A percentile compares a stretch with the other conserved stretches of the same genome.
phyloP scores from a whole-genome alignment of 1,140 invertebrate genomes.

The Diorhabda elongata region DNA sequence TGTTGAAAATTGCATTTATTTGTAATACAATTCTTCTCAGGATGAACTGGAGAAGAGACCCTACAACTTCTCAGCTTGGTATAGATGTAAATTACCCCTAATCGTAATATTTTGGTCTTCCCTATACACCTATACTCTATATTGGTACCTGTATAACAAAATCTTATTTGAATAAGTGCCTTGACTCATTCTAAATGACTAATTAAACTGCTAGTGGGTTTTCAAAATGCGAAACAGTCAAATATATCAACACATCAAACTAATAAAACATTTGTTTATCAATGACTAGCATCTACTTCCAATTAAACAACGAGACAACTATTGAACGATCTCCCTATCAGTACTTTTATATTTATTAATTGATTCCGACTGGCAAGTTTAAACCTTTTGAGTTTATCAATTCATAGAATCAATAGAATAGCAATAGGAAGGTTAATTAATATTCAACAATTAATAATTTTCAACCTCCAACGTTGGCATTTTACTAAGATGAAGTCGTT shows the following conservation, averaged over 20 bases:
- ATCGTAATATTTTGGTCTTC: no score
- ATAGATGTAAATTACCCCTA: no score
- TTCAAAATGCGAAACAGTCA: background rate
- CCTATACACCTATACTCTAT: no score
- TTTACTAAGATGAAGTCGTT: no score
- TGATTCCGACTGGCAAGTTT: conserved; percentile 27
- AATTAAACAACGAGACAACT: conserved; percentile 40
- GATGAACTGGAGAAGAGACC: no score
- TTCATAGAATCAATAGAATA: conserved; percentile 1
- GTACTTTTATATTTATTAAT: conserved; percentile 38
- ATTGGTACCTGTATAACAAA: no score
- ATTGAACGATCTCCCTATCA: conserved; percentile 40
- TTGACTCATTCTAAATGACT: no score
- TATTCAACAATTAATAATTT: background rate
- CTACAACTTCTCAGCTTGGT: no score
- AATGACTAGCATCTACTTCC: conserved; percentile 31
- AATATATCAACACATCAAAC: background rate
- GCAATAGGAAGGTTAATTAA: background rate
- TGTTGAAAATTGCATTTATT: no score
- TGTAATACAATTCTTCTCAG: no score
- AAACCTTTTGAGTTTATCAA: background rate
- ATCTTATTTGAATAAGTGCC: no score
- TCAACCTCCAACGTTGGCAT: background rate
- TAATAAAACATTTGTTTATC: background rate
- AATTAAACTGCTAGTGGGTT: no score